Base-by-base conservation (phyloP, 2,113 vertebrate genomes). In the Tragelaphus imberbis region DNA sequence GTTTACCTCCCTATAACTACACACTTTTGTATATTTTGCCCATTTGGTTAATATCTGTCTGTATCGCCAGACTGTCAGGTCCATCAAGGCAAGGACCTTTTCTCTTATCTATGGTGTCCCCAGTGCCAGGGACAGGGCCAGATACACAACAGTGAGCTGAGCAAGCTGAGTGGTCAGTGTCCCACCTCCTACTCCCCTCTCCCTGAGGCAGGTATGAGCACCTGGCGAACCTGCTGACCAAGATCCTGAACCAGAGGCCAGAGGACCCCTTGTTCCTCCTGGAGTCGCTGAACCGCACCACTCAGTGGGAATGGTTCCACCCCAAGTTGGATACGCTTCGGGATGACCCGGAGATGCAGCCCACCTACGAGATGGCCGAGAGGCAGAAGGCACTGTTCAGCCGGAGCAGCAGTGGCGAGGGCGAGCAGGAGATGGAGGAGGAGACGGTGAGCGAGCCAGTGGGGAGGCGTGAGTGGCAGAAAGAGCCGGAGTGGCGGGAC, bases 171-270 rank as follows among this genome's bases (percentile, higher is more conserved):
- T 4, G 1, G 28, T 12, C 17, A 17, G 47, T 65, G 36, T 44
- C 36, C 30, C 16, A 6, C 44, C 36, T 2, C 51, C 81, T 68
- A 0, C 47, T 56, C 84, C 84, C 28, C 23, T 59, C 81, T 9
- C 0, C 2, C 36, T 63, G 88, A 81, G 55, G 90, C 98, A 99
- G 99, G 84, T 99, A 99, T 59, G 99, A 99, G 51, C 99, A 99
- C 95, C 98, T 99, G 65, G 99, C 99, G 17, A 98, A 97, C 68
- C 5, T 99, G 88, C 98, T 99, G 94, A 98, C 97, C 27, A 99
- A 98, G 97, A 98, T 99, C 88, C 98, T 99, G 98, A 98, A 99
- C 75, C 99, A 99, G 98, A 98, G 98, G 47, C 99, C 99, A 0
- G 95, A 98, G 7, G 98, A 99, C n/a, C 98, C 97, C 1, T 97